Evolutionary conservation across 2,113 vertebrate species (phyloP).

Genomic region (Serinus canaria): DNA sequence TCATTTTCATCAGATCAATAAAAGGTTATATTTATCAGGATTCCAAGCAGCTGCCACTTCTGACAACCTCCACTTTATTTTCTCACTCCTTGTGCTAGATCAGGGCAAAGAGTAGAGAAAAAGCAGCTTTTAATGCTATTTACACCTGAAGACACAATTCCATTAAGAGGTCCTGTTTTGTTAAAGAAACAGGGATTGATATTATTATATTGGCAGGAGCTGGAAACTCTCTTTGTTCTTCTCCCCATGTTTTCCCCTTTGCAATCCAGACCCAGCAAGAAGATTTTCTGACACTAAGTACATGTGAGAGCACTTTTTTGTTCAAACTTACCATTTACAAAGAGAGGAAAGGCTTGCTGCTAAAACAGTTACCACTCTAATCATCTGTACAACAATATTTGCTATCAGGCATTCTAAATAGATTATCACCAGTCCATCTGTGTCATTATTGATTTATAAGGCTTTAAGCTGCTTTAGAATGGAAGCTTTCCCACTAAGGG

Average conservation of each 20-base stretch:
- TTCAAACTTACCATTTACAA: slow-evolving; percentile 80
- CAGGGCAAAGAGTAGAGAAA: slow-evolving; percentile 85
- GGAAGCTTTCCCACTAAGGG: slow-evolving; percentile 90
- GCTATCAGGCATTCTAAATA: slow-evolving; percentile 99
- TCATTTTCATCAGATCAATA: slow-evolving; percentile 99
- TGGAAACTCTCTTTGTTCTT: slow-evolving; percentile 86
- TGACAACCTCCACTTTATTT: slow-evolving; percentile 99
- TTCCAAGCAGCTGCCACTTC: slow-evolving; percentile 97
- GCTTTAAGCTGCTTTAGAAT: slow-evolving; percentile 99
- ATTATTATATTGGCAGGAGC: slow-evolving; percentile 90
- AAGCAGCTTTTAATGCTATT: slow-evolving; percentile 90
- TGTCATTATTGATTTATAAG: slow-evolving; percentile 99
- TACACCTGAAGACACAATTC: slow-evolving; percentile 91
- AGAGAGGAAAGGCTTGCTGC: slow-evolving; percentile 80
- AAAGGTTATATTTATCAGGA: slow-evolving; percentile 99
- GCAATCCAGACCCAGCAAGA: slow-evolving; percentile 76
- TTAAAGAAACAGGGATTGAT: slow-evolving; percentile 92
- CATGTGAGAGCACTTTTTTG: slow-evolving; percentile 73
- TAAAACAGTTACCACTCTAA: slow-evolving; percentile 96
- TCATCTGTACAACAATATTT: slow-evolving; percentile 99
- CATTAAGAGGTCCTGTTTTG: slow-evolving; percentile 85
- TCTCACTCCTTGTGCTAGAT: slow-evolving; percentile 83
- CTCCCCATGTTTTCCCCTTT: slow-evolving; percentile 73
- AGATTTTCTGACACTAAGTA: slow-evolving; percentile 75
- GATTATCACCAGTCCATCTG: slow-evolving; percentile 99